Evolutionary conservation across 1,140 invertebrate genomes (phyloP).

Genomic region (Latrodectus geometricus): DNA sequence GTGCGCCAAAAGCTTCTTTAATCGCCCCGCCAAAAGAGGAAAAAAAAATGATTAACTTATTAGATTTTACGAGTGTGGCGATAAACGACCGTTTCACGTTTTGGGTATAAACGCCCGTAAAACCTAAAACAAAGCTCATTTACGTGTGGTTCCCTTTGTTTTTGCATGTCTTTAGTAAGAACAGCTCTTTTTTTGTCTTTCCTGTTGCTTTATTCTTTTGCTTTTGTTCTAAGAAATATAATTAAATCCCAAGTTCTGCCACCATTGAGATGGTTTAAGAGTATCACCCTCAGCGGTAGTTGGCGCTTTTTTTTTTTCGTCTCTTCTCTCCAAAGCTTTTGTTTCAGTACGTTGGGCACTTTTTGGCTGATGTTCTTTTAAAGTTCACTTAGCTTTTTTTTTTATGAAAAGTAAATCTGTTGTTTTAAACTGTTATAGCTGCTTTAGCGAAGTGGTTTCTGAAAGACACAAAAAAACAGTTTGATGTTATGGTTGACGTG

Average conservation of each 20-base stretch:
- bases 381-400: no score
- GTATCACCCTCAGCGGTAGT: neutral
- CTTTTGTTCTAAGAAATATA: constrained; percentile 32
- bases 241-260: constrained; percentile 27
- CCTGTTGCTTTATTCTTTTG: neutral
- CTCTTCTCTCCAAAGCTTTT: neutral
- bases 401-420: no score
- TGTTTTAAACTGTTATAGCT: no score
- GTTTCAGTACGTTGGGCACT: no score
- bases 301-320: neutral
- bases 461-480: no score
- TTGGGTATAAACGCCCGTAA: constrained; percentile 42
- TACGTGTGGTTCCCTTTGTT: constrained; percentile 38
- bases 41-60: constrained; percentile 45
- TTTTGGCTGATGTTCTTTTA: no score
- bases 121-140: constrained; percentile 41
- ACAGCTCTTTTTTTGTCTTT: neutral
- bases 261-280: neutral
- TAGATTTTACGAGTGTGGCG: constrained; percentile 25
- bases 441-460: no score
- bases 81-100: constrained; percentile 31
- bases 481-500: no score
- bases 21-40: neutral
- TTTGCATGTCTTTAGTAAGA: neutral
- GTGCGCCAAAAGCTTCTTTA: constrained; percentile 1